A percentile compares a stretch with the other conserved stretches of the same genome.
phyloP scores from a whole-genome alignment of 2,113 vertebrate species.

The Pteropus alecto region DNA sequence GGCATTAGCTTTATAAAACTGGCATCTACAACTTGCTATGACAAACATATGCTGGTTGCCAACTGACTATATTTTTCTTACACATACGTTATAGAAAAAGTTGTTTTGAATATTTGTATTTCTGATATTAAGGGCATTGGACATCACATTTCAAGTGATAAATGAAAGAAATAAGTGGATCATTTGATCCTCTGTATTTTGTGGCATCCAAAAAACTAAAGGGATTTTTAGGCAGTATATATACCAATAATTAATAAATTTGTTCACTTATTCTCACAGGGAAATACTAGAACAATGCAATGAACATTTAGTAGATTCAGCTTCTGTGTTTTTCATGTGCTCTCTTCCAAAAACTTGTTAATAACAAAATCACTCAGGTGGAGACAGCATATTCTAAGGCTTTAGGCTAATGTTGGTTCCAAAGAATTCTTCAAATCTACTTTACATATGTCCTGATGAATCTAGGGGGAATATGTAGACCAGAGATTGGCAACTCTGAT shows the following conservation, averaged over 20 bases:
- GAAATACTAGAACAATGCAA: background rate
- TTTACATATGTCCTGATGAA: background rate
- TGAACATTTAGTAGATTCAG: constrained; percentile 16
- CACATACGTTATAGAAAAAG: background rate
- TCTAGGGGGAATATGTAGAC: background rate
- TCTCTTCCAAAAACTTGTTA: constrained; percentile 40
- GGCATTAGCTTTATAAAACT: constrained; percentile 6
- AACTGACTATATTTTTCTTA: background rate
- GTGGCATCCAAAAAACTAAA: background rate
- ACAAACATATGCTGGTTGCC: background rate
- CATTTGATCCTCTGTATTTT: background rate
- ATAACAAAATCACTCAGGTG: constrained; percentile 20
- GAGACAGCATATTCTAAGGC: background rate
- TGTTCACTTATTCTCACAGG: constrained; percentile 13
- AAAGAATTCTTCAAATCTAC: background rate
- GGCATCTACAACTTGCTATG: background rate
- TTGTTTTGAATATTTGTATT: background rate
- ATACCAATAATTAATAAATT: background rate
- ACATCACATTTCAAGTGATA: background rate
- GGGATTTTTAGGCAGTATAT: background rate
- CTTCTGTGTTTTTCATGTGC: background rate
- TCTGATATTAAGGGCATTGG: background rate
- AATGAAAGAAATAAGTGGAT: background rate
- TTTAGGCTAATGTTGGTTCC: constrained; percentile 27
- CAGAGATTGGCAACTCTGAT: background rate